These are phyloP conservation scores for Dendrolimus houi DNA, from an alignment of 2,888 invertebrate species.

Conservation along the genomic window DNA sequence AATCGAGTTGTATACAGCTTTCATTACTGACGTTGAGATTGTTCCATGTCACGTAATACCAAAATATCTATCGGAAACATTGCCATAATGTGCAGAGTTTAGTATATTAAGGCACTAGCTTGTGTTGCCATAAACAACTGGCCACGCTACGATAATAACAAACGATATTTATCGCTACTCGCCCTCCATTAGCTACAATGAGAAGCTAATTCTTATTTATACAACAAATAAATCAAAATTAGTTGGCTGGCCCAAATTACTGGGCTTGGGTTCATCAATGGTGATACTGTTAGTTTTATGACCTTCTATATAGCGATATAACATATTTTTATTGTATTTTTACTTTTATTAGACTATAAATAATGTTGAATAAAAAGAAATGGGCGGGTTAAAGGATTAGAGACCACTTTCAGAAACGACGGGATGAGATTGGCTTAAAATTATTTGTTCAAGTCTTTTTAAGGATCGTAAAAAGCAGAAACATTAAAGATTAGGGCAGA, in stretches of 20 bases:
- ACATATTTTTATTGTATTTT: conserved; percentile 35
- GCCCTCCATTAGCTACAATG: conserved; percentile 26
- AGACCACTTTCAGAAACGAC: no score
- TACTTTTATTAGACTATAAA: conserved; percentile 36
- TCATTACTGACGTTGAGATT: no score
- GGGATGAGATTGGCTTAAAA: no score
- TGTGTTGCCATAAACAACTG: not conserved
- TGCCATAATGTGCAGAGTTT: not conserved
- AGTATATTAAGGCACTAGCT: not conserved
- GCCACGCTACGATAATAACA: conserved; percentile 11
- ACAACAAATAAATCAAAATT: conserved; percentile 35
- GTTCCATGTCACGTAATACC: no score
- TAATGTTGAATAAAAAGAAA: conserved; percentile 11
- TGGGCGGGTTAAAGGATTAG: no score
- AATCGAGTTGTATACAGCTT: no score
- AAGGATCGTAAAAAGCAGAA: no score
- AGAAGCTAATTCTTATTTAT: conserved; percentile 35
- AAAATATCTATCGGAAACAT: no score
- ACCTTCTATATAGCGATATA: conserved; percentile 26
- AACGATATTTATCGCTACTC: conserved; percentile 19
- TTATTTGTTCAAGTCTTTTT: no score
- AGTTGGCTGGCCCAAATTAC: conserved; percentile 18
- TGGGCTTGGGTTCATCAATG: conserved; percentile 23
- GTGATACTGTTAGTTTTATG: conserved; percentile 30
- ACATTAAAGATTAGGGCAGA: no score